Evolutionary conservation across 2,113 vertebrate genomes (phyloP).

Genomic region (Limanda limanda): DNA sequence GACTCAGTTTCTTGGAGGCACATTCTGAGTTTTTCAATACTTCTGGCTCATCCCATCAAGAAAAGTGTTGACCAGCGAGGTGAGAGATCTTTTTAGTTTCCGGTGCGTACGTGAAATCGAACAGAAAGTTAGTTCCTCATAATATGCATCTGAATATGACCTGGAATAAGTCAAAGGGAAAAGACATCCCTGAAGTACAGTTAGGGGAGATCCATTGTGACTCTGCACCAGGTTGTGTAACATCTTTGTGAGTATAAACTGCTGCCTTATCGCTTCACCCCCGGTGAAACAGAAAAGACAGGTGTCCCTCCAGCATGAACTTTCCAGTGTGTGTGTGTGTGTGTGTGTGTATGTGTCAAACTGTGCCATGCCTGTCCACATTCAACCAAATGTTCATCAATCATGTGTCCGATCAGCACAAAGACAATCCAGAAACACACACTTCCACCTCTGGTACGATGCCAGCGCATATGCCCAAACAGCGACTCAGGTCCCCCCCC

Average conservation of each 20-base stretch:
- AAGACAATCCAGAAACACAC: slow-evolving; percentile 15
- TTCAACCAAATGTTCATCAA: slow-evolving; percentile 42
- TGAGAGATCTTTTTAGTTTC: too few species aligned
- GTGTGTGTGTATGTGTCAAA: slow-evolving; percentile 1
- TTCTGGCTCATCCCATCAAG: too few species aligned
- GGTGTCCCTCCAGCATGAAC: slow-evolving; percentile 22
- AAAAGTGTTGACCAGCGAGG: too few species aligned
- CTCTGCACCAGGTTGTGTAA: slow-evolving; percentile 15
- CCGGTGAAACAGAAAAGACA: slow-evolving; percentile 40
- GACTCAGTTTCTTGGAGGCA: neutral
- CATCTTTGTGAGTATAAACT: slow-evolving; percentile 45
- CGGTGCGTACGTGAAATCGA: too few species aligned
- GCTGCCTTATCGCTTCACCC: slow-evolving; percentile 42
- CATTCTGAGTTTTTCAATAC: too few species aligned
- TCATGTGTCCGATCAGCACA: slow-evolving; percentile 14
- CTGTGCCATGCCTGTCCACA: slow-evolving; percentile 45
- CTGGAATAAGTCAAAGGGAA: neutral
- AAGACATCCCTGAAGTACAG: neutral
- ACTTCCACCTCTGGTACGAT: slow-evolving; percentile 12
- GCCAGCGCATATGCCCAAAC: slow-evolving; percentile 28
- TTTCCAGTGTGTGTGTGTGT: slow-evolving; percentile 8
- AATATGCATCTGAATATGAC: too few species aligned
- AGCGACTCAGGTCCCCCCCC: slow-evolving; percentile 36
- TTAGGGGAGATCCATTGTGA: neutral
- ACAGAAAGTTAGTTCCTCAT: too few species aligned